Percentiles rank a stretch among this genome's conserved stretches.
phyloP scores from a whole-genome alignment of 2,888 invertebrate species.

The Mechanitis mazaeus region DNA sequence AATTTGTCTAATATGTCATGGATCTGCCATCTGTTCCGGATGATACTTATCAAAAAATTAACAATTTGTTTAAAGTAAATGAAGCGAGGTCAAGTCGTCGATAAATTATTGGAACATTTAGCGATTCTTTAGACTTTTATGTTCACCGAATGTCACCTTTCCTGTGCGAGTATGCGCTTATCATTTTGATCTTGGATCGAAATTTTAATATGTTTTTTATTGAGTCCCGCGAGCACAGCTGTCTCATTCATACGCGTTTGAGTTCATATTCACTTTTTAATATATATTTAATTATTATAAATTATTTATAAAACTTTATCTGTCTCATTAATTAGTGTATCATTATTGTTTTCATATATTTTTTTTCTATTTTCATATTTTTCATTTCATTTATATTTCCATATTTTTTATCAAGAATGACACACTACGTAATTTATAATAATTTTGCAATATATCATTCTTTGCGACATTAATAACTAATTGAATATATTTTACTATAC shows the following conservation, averaged over 20 bases:
- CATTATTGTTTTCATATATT: no score
- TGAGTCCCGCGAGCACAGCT: conserved; percentile 47
- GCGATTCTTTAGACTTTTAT: conserved; percentile 62
- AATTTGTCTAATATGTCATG: conserved; percentile 28
- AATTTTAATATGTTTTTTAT: conserved; percentile 57
- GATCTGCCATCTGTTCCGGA: conserved; percentile 69
- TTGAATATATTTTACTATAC: no score
- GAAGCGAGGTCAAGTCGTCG: conserved; percentile 67
- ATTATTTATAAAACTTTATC: not conserved
- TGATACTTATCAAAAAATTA: conserved; percentile 76
- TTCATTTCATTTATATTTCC: no score
- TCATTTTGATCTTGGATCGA: conserved; percentile 56
- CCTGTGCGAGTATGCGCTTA: conserved; percentile 59
- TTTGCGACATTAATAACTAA: no score
- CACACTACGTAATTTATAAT: no score
- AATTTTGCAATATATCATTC: no score
- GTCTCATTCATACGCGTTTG: conserved; percentile 27
- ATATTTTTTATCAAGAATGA: no score
- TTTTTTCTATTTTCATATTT: not conserved
- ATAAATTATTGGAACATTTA: conserved; percentile 70
- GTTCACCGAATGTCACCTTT: conserved; percentile 73
- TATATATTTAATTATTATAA: conserved; percentile 12
- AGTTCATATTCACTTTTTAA: conserved; percentile 13
- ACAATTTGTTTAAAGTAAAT: conserved; percentile 77
- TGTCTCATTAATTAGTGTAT: no score